Evolutionary conservation across 30 jellyfish, hydroid and myxozoan genomes (phyloP).

Genomic region (Mastigias papua): DNA sequence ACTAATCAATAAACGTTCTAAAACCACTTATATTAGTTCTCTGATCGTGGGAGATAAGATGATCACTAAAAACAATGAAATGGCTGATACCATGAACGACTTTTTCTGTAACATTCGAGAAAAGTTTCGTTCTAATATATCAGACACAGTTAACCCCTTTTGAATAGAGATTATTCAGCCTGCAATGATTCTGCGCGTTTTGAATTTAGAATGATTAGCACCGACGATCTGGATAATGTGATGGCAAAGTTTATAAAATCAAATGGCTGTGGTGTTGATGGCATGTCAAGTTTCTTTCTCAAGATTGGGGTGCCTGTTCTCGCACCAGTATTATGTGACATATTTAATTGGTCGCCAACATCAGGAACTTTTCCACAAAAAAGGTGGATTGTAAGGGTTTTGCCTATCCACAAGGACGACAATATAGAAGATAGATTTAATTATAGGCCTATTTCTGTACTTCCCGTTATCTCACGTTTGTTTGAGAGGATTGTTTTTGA

Average conservation of each 20-base stretch:
- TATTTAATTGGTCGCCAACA: neutral
- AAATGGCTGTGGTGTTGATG: slow-evolving; percentile 34
- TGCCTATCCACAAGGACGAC: slow-evolving; percentile 26
- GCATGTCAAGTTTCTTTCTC: slow-evolving; percentile 12
- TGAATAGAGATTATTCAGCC: slow-evolving; percentile 4
- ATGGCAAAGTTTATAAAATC: slow-evolving; percentile 30
- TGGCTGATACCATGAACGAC: neutral
- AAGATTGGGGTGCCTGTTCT: slow-evolving; percentile 36
- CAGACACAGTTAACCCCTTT: neutral
- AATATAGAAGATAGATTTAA: slow-evolving; percentile 21
- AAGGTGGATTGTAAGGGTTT: slow-evolving; percentile 45
- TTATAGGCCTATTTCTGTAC: slow-evolving; percentile 37
- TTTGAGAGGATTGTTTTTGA: slow-evolving; percentile 48
- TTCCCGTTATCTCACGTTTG: slow-evolving; percentile 34
- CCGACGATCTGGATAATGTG: slow-evolving; percentile 9
- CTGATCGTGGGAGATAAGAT: neutral
- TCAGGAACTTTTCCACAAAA: slow-evolving; percentile 28
- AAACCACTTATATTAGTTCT: neutral
- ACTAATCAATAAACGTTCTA: slow-evolving; percentile 12
- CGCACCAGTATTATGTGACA: slow-evolving; percentile 12
- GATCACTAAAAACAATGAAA: neutral
- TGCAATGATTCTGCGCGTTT: neutral
- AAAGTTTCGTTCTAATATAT: neutral
- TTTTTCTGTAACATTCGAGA: slow-evolving; percentile 17
- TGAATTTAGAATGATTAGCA: slow-evolving; percentile 21